Conservation (phyloP, 2,888 invertebrate species). For the Noctua janthina region DNA sequence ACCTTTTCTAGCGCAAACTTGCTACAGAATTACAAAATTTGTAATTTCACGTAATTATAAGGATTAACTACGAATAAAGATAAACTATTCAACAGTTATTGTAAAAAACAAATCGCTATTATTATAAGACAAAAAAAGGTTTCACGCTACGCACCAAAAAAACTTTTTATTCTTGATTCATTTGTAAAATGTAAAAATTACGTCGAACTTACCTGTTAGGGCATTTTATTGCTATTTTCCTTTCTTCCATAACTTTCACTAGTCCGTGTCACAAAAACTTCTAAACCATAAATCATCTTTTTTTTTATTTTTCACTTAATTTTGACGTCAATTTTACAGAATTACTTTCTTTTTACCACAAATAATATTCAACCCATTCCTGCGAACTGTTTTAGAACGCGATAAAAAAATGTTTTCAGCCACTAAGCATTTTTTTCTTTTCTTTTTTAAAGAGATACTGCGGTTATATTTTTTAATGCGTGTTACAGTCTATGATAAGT, state of each 20-base stretch:
- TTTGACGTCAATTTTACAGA: constrained; percentile 23
- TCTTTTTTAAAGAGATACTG: constrained; percentile 11
- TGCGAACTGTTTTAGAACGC: constrained; percentile 29
- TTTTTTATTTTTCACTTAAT: constrained; percentile 35
- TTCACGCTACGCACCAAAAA: background rate
- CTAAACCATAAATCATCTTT: constrained; percentile 57
- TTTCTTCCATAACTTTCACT: constrained; percentile 47
- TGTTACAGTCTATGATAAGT: constrained; percentile 73
- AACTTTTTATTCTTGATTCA: background rate
- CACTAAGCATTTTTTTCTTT: constrained; percentile 15
- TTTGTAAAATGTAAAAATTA: background rate
- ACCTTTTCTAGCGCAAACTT: background rate
- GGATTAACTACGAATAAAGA: background rate
- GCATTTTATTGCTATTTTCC: constrained; percentile 27
- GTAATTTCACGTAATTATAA: background rate
- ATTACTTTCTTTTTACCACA: constrained; percentile 22
- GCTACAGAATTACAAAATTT: background rate
- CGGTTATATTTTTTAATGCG: constrained; percentile 57
- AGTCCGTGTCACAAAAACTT: constrained; percentile 61
- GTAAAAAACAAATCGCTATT: background rate
- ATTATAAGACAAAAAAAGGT: background rate
- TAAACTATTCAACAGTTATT: background rate
- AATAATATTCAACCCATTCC: constrained; percentile 50
- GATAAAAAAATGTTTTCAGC: constrained; percentile 1
- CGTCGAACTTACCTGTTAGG: constrained; percentile 57